Evolutionary conservation across 2,113 vertebrate species (phyloP).

Genomic region (Ptilonorhynchus violaceus): DNA sequence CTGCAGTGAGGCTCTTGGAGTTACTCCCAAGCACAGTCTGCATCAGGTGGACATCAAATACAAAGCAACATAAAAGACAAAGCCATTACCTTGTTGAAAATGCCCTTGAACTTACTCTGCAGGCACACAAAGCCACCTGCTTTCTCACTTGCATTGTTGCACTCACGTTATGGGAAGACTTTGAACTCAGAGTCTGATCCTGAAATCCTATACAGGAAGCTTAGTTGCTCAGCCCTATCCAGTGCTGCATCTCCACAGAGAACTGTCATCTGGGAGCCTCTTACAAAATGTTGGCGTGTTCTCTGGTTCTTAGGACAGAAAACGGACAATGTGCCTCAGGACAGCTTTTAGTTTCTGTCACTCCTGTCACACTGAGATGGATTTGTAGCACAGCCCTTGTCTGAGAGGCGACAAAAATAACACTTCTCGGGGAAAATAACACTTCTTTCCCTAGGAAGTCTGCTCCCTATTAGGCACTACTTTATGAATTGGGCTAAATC

Average conservation of each 20-base stretch:
- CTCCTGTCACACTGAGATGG: neutral
- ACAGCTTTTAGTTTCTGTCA: neutral
- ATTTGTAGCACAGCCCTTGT: neutral
- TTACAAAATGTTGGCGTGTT: neutral
- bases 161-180: neutral
- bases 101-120: neutral
- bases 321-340: neutral
- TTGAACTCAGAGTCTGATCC: neutral
- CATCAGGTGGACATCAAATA: constrained; percentile 8
- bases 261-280: neutral
- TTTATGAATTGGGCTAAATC: neutral
- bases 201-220: neutral
- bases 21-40: neutral
- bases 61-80: neutral
- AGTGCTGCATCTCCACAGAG: neutral
- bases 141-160: constrained; percentile 38
- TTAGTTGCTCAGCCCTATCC: neutral
- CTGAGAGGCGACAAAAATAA: neutral
- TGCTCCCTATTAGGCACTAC: neutral
- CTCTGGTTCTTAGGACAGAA: neutral
- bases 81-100: neutral
- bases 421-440: neutral
- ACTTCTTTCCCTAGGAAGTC: neutral
- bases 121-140: neutral
- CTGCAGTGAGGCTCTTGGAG: neutral